These are phyloP conservation scores for Arenicola marina DNA, from an alignment of 2,888 invertebrate genomes.

Conservation along the genomic window DNA sequence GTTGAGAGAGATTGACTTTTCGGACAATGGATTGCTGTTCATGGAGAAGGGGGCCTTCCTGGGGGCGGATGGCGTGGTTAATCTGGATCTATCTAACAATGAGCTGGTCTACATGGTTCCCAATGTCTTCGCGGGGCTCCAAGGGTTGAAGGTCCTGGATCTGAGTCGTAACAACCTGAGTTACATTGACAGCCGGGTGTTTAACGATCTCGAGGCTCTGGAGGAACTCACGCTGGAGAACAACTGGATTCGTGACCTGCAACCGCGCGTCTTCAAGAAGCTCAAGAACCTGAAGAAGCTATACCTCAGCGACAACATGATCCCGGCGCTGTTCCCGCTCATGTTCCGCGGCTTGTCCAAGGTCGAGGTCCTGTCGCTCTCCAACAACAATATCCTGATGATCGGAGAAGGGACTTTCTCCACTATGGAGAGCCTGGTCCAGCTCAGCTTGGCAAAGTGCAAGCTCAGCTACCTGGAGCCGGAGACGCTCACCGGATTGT, in stretches of 20 bases:
- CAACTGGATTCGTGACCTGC: constrained; percentile 33
- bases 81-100: constrained; percentile 24
- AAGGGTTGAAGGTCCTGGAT: constrained; percentile 17
- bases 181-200: constrained; percentile 28
- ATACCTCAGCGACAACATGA: constrained; percentile 29
- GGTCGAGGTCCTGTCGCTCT: constrained; percentile 24
- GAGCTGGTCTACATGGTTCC: constrained; percentile 15
- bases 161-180: constrained; percentile 21
- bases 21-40: constrained; percentile 14
- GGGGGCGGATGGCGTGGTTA: constrained; percentile 20
- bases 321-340: constrained; percentile 35
- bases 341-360: constrained; percentile 31
- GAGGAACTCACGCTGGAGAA: constrained; percentile 17
- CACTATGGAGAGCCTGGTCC: constrained; percentile 20
- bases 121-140: constrained; percentile 25
- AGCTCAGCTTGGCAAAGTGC: constrained; percentile 23
- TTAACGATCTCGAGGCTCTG: constrained; percentile 20
- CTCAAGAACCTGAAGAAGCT: constrained; percentile 20
- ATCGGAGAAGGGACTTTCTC: constrained; percentile 28
- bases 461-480: constrained; percentile 24
- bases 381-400: constrained; percentile 28
- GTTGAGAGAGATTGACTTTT: constrained; percentile 18
- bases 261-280: constrained; percentile 25
- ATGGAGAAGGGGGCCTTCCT: constrained; percentile 18
- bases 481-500: constrained; percentile 30